These are phyloP conservation scores for Drosophila bunnanda DNA, from an alignment of 2,888 invertebrate species.

Conservation along the genomic window DNA sequence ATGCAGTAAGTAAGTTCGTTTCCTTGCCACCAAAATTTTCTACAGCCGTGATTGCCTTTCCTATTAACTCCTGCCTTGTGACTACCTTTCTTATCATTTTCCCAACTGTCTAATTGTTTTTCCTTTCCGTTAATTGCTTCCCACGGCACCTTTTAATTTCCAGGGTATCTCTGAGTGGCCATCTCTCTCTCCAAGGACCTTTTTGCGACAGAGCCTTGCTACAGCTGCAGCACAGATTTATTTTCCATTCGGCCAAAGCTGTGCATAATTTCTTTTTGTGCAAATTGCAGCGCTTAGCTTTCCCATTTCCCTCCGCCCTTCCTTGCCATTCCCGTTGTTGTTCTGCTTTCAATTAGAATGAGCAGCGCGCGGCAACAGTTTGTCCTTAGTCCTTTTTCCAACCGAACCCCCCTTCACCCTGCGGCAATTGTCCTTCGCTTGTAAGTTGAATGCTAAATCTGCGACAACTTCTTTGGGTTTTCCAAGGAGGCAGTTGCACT, in stretches of 20 bases:
- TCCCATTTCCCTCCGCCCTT: conserved; percentile 16
- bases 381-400: conserved; percentile 35
- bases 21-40: not conserved
- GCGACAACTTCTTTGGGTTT: conserved; percentile 39
- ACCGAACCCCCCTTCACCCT: conserved; percentile 25
- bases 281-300: conserved; percentile 46
- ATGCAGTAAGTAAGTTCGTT: too few relatives aligned
- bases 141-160: conserved; percentile 22
- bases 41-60: not conserved
- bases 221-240: conserved; percentile 27
- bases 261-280: conserved; percentile 50
- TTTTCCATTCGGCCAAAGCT: conserved; percentile 18
- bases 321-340: conserved; percentile 48
- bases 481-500: conserved; percentile 51
- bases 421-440: conserved; percentile 60
- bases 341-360: conserved; percentile 68
- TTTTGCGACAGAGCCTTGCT: conserved; percentile 6
- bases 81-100: conserved; percentile 7
- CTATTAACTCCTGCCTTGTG: not conserved
- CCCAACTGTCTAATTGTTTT: conserved; percentile 22
- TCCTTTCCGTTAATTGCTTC: conserved; percentile 18
- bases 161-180: conserved; percentile 42
- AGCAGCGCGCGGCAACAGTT: conserved; percentile 59
- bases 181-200: conserved; percentile 25
- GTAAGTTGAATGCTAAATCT: conserved; percentile 63